phyloP scores from a whole-genome alignment of 2,888 invertebrate species.

The Macrosiphum euphorbiae region DNA sequence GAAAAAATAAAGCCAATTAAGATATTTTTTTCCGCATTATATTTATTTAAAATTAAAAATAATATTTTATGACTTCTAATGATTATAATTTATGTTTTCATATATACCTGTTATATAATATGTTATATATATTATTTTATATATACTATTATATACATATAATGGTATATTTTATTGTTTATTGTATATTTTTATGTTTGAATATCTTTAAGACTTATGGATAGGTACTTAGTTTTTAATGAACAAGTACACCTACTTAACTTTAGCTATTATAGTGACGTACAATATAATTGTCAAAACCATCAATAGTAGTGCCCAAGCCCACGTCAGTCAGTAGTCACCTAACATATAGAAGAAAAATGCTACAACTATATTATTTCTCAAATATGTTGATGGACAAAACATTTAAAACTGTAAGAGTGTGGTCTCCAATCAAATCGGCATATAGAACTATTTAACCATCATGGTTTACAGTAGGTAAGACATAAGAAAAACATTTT shows the following conservation, averaged over 20 bases:
- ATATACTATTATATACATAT: too few species aligned
- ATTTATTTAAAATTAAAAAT: background rate
- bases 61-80: background rate
- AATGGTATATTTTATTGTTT: too few species aligned
- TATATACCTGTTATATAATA: too few species aligned
- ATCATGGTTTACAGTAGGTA: too few species aligned
- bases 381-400: too few species aligned
- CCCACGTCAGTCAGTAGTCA: background rate
- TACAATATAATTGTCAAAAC: background rate
- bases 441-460: background rate
- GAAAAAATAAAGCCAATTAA: conserved; percentile 35
- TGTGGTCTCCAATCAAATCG: background rate
- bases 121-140: too few species aligned
- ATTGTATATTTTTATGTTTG: background rate
- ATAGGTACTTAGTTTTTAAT: background rate
- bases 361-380: too few species aligned
- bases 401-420: background rate
- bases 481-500: background rate
- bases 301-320: background rate
- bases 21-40: background rate
- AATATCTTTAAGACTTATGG: background rate
- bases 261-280: background rate
- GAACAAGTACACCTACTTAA: background rate
- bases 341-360: background rate
- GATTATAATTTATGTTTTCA: background rate